Conservation (phyloP, 1,140 invertebrate genomes). For the Helicoverpa zea region DNA sequence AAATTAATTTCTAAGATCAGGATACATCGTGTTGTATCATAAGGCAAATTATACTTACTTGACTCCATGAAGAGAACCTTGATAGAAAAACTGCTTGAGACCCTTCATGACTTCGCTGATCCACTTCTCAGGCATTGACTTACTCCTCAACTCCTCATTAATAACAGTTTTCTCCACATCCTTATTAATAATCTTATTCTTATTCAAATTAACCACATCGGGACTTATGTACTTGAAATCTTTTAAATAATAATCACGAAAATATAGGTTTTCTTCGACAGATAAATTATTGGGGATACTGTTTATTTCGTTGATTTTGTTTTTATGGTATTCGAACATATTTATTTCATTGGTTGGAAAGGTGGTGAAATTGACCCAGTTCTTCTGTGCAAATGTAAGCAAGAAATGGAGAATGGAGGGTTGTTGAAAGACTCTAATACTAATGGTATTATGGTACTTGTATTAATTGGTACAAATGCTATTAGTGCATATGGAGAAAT, state of each 20-base stretch:
- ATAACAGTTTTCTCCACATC: conserved; percentile 54
- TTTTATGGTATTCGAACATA: conserved; percentile 40
- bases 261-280: conserved; percentile 47
- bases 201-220: conserved; percentile 55
- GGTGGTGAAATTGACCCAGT: neutral
- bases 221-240: conserved; percentile 77
- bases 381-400: neutral
- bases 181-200: conserved; percentile 52
- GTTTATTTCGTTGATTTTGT: conserved; percentile 39
- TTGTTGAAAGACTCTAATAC: neutral
- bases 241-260: conserved; percentile 74
- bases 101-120: conserved; percentile 70
- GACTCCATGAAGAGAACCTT: conserved; percentile 81
- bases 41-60: conserved; percentile 68
- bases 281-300: conserved; percentile 46
- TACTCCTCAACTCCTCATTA: conserved; percentile 35
- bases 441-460: conserved; percentile 25
- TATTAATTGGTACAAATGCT: neutral
- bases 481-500: neutral
- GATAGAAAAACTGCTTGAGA: conserved; percentile 79
- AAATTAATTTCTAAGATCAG: no score
- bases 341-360: neutral
- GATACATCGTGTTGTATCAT: no score
- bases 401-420: conserved; percentile 15
- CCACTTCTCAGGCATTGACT: conserved; percentile 70